These are phyloP conservation scores for Catonia carolina DNA, from an alignment of 2,888 invertebrate species.

Conservation along the genomic window DNA sequence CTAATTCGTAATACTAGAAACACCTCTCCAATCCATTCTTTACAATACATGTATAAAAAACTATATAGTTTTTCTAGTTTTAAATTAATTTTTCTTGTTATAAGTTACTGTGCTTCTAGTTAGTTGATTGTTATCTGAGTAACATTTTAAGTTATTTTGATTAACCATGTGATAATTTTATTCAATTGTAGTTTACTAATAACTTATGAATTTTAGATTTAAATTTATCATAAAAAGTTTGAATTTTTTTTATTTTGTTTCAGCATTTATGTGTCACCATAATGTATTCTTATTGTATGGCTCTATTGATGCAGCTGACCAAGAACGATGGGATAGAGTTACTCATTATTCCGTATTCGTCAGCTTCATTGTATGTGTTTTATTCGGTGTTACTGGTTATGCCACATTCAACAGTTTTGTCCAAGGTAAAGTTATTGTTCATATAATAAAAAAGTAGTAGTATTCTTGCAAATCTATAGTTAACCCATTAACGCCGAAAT, in stretches of 20 bases:
- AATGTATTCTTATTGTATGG: slow-evolving; percentile 78
- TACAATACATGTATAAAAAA: too few relatives aligned
- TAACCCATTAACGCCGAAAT: too few relatives aligned
- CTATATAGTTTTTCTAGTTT: too few relatives aligned
- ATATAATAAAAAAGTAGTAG: too few relatives aligned
- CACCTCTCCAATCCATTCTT: too few relatives aligned
- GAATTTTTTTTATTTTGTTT: slow-evolving; percentile 33
- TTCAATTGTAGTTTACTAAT: too few relatives aligned
- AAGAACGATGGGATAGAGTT: slow-evolving; percentile 70
- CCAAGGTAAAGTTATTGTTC: slow-evolving; percentile 60
- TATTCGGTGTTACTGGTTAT: slow-evolving; percentile 73
- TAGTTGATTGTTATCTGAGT: too few relatives aligned
- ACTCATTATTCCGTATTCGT: slow-evolving; percentile 71
- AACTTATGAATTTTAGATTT: background rate
- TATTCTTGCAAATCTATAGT: too few relatives aligned
- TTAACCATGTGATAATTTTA: slow-evolving; percentile 5
- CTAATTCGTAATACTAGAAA: too few relatives aligned
- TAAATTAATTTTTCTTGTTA: too few relatives aligned
- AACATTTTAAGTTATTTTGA: too few relatives aligned
- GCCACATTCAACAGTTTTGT: slow-evolving; percentile 70
- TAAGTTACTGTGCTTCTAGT: too few relatives aligned
- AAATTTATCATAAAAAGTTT: slow-evolving; percentile 12
- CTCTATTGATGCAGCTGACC: slow-evolving; percentile 66
- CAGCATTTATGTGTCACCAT: slow-evolving; percentile 88
- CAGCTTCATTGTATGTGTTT: slow-evolving; percentile 61